These are phyloP conservation scores for Selene dorsalis DNA, from an alignment of 2,797 vertebrate genomes.

Conservation along the genomic window DNA sequence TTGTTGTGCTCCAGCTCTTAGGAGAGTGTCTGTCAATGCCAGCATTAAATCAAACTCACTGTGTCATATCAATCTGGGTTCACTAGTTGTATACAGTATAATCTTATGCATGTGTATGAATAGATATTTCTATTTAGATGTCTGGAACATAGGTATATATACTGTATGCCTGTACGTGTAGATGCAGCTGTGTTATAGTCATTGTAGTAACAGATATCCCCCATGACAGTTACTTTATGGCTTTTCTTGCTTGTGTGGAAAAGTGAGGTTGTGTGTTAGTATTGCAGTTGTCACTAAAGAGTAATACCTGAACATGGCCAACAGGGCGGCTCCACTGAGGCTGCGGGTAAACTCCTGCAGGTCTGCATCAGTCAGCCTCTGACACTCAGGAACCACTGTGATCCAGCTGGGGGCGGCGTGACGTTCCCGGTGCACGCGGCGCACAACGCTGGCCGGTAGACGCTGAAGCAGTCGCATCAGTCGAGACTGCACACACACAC, in stretches of 20 bases:
- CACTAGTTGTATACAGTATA: background rate
- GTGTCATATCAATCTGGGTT: background rate
- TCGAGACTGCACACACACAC: slow-evolving; percentile 84
- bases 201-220: background rate
- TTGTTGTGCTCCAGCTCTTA: background rate
- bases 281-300: background rate
- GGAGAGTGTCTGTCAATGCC: too few relatives aligned
- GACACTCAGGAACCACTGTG: slow-evolving; percentile 90
- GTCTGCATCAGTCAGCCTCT: slow-evolving; percentile 92
- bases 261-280: background rate
- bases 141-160: background rate
- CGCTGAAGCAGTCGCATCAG: slow-evolving; percentile 96
- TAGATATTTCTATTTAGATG: background rate
- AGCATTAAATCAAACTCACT: background rate
- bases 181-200: background rate
- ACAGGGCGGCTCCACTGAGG: slow-evolving; percentile 93
- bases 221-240: background rate
- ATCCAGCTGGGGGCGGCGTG: slow-evolving; percentile 92
- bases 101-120: background rate
- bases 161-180: background rate
- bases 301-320: slow-evolving; percentile 93
- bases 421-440: slow-evolving; percentile 93
- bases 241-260: too few relatives aligned
- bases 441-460: slow-evolving; percentile 91
- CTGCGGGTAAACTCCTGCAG: slow-evolving; percentile 93